These are phyloP conservation scores for Ictalurus punctatus DNA, from an alignment of 2,113 vertebrate species.

Conservation along the genomic window DNA sequence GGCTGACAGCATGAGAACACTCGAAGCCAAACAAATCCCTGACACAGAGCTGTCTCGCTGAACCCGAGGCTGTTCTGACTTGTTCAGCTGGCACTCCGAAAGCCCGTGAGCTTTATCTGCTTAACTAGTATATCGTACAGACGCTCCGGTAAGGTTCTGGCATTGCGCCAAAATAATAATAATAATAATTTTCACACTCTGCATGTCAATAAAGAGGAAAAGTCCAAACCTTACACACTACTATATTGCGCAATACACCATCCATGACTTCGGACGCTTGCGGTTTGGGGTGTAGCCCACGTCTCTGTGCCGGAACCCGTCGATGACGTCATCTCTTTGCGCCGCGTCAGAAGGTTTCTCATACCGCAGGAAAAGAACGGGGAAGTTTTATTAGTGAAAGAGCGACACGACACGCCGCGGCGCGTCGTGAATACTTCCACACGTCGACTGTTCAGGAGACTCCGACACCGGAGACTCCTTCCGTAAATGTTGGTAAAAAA, in stretches of 20 bases:
- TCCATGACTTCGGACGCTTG: not conserved
- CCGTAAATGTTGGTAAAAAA: too few species aligned
- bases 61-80: conserved; percentile 40
- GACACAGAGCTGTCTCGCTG: conserved; percentile 13
- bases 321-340: not conserved
- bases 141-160: not conserved
- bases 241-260: not conserved
- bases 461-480: too few species aligned
- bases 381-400: not conserved
- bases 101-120: not conserved
- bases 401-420: not conserved
- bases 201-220: not conserved
- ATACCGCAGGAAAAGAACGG: too few species aligned
- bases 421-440: too few species aligned
- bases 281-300: not conserved
- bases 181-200: not conserved
- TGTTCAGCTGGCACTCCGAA: conserved; percentile 28
- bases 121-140: not conserved
- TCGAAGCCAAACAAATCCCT: conserved; percentile 5
- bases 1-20: conserved; percentile 48
- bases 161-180: not conserved
- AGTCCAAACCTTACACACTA: not conserved
- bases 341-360: too few species aligned
- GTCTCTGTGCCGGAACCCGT: not conserved
- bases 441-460: too few species aligned